Percentiles rank a stretch among this genome's conserved stretches.
phyloP scores from a whole-genome alignment of 2,797 vertebrate genomes.

The Tapirus indicus region DNA sequence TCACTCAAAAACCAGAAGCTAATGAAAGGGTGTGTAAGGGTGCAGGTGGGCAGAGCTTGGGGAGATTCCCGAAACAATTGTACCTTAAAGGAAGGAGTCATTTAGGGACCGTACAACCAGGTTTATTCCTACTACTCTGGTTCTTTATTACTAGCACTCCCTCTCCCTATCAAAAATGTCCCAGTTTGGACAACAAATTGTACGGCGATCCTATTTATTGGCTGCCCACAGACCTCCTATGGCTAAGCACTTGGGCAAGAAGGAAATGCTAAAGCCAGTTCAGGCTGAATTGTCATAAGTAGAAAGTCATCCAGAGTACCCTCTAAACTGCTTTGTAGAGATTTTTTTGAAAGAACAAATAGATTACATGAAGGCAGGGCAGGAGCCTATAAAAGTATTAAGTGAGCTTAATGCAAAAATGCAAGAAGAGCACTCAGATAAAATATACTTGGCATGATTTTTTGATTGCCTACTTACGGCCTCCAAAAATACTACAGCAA shows the following conservation, averaged over 20 bases:
- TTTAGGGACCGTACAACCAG: background rate
- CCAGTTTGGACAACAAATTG: background rate
- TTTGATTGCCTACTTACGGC: background rate
- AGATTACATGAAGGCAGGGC: background rate
- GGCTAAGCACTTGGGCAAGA: background rate
- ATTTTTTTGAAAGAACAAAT: background rate
- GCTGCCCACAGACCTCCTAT: background rate
- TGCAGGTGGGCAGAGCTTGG: no score
- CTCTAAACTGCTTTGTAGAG: background rate
- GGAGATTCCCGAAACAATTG: background rate
- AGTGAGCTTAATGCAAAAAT: constrained; percentile 22
- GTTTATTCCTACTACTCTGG: background rate
- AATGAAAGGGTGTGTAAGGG: background rate
- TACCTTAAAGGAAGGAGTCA: background rate
- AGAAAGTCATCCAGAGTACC: background rate
- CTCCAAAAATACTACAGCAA: background rate
- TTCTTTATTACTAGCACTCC: background rate
- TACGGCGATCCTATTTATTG: background rate
- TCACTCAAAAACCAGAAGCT: background rate
- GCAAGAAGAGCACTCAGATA: background rate
- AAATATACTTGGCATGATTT: background rate
- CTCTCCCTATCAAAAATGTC: background rate
- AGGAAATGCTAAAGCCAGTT: background rate
- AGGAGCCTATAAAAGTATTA: background rate
- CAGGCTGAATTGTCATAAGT: background rate